Base-by-base conservation (phyloP, 2,888 invertebrate genomes). In the Allacma fusca region DNA sequence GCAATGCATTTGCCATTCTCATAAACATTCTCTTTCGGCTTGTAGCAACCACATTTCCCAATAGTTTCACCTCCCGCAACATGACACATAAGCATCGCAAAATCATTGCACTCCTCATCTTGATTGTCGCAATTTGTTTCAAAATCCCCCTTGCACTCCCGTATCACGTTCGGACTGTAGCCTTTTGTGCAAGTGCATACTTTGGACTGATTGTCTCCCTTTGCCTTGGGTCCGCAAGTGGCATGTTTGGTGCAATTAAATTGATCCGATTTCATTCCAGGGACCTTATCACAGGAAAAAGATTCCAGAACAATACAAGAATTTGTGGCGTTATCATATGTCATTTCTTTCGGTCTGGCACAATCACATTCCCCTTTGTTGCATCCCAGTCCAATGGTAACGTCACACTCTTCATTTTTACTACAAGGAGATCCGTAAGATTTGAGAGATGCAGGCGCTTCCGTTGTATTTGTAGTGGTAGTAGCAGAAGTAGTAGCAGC, bases 21-120 rank as follows among this genome's bases (percentile, higher is more conserved):
- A n/a, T 26, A 76, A 4, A 76, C n/a, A 40, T 70, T 67, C 19
- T 76, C 76, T 0, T 40, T 4, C 1, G 76, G 70, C 21, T 0
- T 34, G n/a, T 57, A 40, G 71, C 76, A 76, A 1, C 76, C 76
- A 21, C 76, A 76, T 28, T 43, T 76, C 7, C 76, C 70, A 9
- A 23, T 28, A 1, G 43, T 24, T 23, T 70, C 76, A 4, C 43
- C 64, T 0, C 5, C 23, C 0, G 23, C 59, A 24, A 67, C 34
- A 1, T 76, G 50, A 62, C 76, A 76, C 13, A 9, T 59, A 0
- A 76, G 64, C 59, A 76, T n/a, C 0, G 76, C 70, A 16, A 43
- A 34, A 5, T 57, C 23, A 28, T 76, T 76, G 23, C 76, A 76
- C 1, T 5, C 44, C 13, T 70, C 43, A 1, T 70, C 5, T 1